Percentiles rank a stretch among this genome's conserved stretches.
These are phyloP conservation scores for Lycocerus yunnanus DNA, from an alignment of 2,888 invertebrate species.

Conservation along the genomic window DNA sequence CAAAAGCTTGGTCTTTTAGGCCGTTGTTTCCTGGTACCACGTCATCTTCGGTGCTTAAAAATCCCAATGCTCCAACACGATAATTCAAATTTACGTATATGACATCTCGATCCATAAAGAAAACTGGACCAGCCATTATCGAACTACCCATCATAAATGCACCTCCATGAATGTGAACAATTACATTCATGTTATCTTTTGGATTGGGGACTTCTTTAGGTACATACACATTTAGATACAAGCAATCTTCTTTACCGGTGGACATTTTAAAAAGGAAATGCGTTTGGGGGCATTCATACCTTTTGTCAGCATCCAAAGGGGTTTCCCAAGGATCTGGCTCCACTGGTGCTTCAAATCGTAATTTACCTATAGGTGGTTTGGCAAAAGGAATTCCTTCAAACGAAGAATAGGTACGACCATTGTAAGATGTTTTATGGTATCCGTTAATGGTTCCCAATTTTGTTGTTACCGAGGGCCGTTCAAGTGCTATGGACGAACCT, in stretches of 20 bases:
- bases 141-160: conserved; percentile 40
- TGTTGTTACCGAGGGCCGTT: neutral
- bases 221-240: neutral
- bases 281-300: neutral
- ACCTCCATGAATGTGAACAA: neutral
- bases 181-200: neutral
- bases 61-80: neutral
- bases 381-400: conserved; percentile 12
- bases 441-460: neutral
- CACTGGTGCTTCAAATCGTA: conserved; percentile 8
- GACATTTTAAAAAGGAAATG: too few species aligned
- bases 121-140: conserved; percentile 48
- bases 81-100: neutral
- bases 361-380: conserved; percentile 8
- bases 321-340: conserved; percentile 1
- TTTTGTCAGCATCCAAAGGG: neutral
- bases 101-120: neutral
- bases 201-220: neutral
- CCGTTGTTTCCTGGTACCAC: conserved; percentile 58
- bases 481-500: conserved; percentile 3
- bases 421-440: neutral
- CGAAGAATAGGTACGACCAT: neutral
- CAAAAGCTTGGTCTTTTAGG: conserved; percentile 60
- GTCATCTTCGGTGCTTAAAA: neutral
- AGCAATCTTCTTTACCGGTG: neutral